Evolutionary conservation across 2,888 invertebrate genomes (phyloP).

Genomic region (Zonitis immaculata): DNA sequence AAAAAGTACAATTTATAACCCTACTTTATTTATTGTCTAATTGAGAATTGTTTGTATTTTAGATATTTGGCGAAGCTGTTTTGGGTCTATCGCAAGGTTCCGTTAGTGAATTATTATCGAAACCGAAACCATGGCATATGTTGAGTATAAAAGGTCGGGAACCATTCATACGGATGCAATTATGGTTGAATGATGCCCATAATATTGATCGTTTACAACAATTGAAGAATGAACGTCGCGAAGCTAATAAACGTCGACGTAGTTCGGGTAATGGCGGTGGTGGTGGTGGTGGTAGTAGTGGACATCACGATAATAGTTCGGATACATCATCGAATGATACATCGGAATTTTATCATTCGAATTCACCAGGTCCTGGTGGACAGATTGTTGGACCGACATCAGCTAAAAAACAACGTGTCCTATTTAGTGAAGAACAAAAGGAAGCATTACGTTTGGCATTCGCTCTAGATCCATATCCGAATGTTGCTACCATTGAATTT

Average conservation of each 20-base stretch:
- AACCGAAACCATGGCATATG: constrained; percentile 99
- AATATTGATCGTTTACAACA: constrained; percentile 91
- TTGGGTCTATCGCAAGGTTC: constrained; percentile 94
- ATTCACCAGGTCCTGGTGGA: constrained; percentile 79
- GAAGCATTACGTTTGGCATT: constrained; percentile 93
- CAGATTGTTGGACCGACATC: too few species aligned
- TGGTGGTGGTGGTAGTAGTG: constrained; percentile 76
- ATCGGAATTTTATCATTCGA: constrained; percentile 82
- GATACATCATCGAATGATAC: constrained; percentile 86
- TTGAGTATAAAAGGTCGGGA: constrained; percentile 96
- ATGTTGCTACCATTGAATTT: constrained; percentile 93
- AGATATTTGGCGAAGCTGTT: constrained; percentile 96
- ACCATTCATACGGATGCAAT: constrained; percentile 92
- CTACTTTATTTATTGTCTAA: too few species aligned
- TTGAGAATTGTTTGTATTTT: too few species aligned
- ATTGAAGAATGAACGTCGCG: constrained; percentile 83
- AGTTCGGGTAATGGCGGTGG: too few species aligned
- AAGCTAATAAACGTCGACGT: constrained; percentile 84
- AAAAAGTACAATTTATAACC: constrained; percentile 67
- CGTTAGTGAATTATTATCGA: constrained; percentile 93
- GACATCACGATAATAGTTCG: constrained; percentile 81
- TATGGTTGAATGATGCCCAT: constrained; percentile 94
- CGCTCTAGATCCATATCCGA: constrained; percentile 94
- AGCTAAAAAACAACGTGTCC: constrained; percentile 91
- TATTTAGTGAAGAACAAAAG: constrained; percentile 98